phyloP scores from a whole-genome alignment of 1,140 invertebrate genomes.

The Amyelois transitella region DNA sequence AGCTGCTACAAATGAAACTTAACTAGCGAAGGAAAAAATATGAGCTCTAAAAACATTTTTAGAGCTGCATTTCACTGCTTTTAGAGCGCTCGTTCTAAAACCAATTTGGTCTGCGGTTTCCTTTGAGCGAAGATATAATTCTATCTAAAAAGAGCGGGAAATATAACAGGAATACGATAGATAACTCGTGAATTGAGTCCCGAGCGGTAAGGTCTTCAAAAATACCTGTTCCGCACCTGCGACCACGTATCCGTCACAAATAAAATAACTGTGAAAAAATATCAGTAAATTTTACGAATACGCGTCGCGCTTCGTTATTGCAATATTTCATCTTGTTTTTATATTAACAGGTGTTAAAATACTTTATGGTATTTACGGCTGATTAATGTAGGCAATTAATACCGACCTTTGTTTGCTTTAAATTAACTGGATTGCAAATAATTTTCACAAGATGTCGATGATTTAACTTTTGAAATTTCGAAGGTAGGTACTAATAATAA shows the following conservation, averaged over 20 bases:
- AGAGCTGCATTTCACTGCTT: background rate
- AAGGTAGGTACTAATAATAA: too few relatives aligned
- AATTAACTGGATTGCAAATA: too few relatives aligned
- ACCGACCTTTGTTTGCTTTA: too few relatives aligned
- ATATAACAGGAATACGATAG: background rate
- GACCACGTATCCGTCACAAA: background rate
- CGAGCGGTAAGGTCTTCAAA: background rate
- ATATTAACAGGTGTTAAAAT: background rate
- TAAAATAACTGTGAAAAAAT: background rate
- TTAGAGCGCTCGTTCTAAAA: slow-evolving; percentile 3
- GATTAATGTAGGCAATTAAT: too few relatives aligned
- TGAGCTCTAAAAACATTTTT: background rate
- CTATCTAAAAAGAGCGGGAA: background rate
- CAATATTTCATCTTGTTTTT: background rate
- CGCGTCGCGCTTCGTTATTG: background rate
- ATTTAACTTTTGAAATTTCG: too few relatives aligned
- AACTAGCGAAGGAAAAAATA: background rate
- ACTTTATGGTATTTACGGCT: too few relatives aligned
- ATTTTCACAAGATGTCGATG: too few relatives aligned
- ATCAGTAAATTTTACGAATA: background rate
- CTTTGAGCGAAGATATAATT: background rate
- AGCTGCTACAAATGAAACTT: background rate
- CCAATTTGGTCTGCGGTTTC: slow-evolving; percentile 1
- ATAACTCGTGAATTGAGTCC: background rate
- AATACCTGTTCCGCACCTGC: background rate